These are phyloP conservation scores for Drosophila pseudotakahashii DNA, from an alignment of 2,888 invertebrate genomes.

Conservation along the genomic window DNA sequence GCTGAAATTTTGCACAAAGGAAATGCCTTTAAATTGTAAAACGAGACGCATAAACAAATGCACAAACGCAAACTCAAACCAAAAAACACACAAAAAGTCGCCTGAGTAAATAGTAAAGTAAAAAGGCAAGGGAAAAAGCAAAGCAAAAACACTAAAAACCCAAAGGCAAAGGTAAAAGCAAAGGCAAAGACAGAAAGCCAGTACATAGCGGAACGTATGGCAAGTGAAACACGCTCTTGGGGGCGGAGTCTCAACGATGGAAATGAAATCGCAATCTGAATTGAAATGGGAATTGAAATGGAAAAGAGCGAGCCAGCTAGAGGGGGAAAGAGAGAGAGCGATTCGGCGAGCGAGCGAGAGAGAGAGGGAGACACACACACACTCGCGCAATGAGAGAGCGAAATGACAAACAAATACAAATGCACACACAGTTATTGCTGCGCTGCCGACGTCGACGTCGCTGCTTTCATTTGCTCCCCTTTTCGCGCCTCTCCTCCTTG, in stretches of 20 bases:
- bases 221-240: conserved; percentile 61
- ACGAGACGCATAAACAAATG: conserved; percentile 80
- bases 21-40: conserved; percentile 78
- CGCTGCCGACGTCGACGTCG: conserved; percentile 41
- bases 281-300: conserved; percentile 65
- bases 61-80: conserved; percentile 43
- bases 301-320: conserved; percentile 30
- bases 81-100: conserved; percentile 56
- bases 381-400: conserved; percentile 34
- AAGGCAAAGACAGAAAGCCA: conserved; percentile 19
- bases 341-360: conserved; percentile 23
- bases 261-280: conserved; percentile 63
- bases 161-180: conserved; percentile 18
- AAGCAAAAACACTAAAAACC: conserved; percentile 9
- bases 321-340: conserved; percentile 28
- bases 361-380: conserved; percentile 19
- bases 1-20: conserved; percentile 49
- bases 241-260: conserved; percentile 65
- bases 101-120: conserved; percentile 75
- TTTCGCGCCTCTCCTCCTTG: conserved; percentile 9
- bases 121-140: conserved; percentile 37
- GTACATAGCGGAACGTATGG: conserved; percentile 66
- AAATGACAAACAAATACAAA: conserved; percentile 65
- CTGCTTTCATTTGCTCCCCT: conserved; percentile 31
- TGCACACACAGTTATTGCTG: conserved; percentile 38